phyloP scores from a whole-genome alignment of 2,113 vertebrate genomes.

The Natator depressus region DNA sequence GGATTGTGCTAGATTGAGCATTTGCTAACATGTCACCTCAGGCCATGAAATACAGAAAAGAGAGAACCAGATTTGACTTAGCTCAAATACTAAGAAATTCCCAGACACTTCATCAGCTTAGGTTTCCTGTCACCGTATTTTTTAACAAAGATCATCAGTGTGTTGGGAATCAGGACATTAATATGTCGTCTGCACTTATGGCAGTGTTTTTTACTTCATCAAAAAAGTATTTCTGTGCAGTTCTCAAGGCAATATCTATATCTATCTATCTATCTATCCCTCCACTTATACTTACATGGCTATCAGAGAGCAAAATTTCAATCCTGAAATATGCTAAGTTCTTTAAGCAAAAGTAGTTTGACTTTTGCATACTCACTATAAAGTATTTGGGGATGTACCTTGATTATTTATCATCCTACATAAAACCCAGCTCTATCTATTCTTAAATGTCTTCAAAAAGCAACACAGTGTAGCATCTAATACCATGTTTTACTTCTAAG shows the following conservation, averaged over 20 bases:
- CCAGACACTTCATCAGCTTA: neutral
- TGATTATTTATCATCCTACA: neutral
- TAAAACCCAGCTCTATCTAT: neutral
- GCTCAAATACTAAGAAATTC: constrained; percentile 13
- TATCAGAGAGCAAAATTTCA: neutral
- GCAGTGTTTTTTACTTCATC: neutral
- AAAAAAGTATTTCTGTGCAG: neutral
- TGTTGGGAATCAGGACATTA: neutral
- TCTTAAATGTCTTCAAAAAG: neutral
- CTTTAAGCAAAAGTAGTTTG: neutral
- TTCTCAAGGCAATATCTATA: neutral
- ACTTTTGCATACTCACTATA: neutral
- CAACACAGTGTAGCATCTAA: neutral
- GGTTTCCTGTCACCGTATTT: neutral
- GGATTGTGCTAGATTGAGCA: neutral
- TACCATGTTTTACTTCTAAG: neutral
- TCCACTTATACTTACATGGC: neutral
- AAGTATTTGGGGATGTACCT: neutral
- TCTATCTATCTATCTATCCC: neutral
- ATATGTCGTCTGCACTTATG: neutral
- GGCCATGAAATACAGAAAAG: neutral
- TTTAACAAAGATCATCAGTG: neutral
- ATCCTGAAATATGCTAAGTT: neutral
- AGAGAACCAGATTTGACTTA: constrained; percentile 8
- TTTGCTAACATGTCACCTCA: neutral